Evolutionary conservation across 2,888 invertebrate genomes (phyloP), one percentile per base, ranked within the genome.

Genomic region (Sussaba pulchella): DNA sequence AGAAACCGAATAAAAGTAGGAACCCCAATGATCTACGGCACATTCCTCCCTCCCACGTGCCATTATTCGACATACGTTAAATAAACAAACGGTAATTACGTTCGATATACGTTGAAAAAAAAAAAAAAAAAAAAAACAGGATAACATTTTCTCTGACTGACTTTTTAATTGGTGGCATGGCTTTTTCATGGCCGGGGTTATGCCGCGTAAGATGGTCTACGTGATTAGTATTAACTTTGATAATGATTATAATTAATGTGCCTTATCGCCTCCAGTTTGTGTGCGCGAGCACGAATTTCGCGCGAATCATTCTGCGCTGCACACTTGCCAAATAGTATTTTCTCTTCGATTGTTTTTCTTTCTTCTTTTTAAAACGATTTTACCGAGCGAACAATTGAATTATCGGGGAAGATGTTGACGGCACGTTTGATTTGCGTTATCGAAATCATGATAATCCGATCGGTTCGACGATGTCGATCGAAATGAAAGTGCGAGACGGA

Each of bases 261-360:
- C 85, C 85, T 85, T 85, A 85, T 82, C 70, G 81, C 83, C 76
- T 84, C 71, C 78, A 45, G 75, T 75, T 80, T 76, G 61, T 67
- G 19, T 43, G 54, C 50, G 67, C 57, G 26, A 14, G 10, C 54
- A 26, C 31, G 52, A 39, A 67, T 52, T 39, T 52, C n/a, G 52
- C 39, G 67, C 52, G 26, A 47, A 67, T 52, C 19, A 36, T 24
- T 52, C 21, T 66, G 66, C 43, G 66, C 47, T 41, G 67, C 52
- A 52, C 39, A 50, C 39, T 67, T 67, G 67, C 41, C 39, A 67
- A 67, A 67, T 67, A 52, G 52, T 67, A 67, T 67, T 67, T 67
- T 17, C 24, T 21, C 21, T 10, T 19, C 47, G 8, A 2, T 41
- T 41, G 8, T 12, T 41, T 8, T 41, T 8, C 12, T 1, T 41